Percentiles rank a stretch among this genome's conserved stretches.
Evolutionary conservation across 2,113 vertebrate genomes (phyloP).

Genomic region (Heterotis niloticus): DNA sequence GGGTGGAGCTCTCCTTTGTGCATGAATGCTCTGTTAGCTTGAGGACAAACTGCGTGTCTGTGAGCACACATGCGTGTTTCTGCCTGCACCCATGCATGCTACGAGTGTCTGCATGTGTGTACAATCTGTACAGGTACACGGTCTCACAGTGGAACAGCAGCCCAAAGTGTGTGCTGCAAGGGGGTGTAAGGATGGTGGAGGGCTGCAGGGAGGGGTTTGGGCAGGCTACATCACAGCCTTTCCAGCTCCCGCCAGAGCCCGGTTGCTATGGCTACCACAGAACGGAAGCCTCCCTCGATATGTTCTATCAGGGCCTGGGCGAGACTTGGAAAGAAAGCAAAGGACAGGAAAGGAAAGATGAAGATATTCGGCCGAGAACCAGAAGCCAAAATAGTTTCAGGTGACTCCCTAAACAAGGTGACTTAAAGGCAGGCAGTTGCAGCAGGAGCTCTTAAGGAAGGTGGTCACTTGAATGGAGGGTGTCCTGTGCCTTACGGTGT

Average conservation of each 20-base stretch:
- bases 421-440: background rate
- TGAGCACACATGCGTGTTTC: constrained; percentile 48
- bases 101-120: constrained; percentile 36
- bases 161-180: background rate
- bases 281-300: constrained; percentile 67
- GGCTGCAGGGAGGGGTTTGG: constrained; percentile 43
- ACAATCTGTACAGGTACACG: constrained; percentile 1
- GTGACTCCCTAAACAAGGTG: background rate
- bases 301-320: constrained; percentile 61
- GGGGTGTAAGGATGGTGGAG: constrained; percentile 28
- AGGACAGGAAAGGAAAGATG: constrained; percentile 3
- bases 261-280: constrained; percentile 63
- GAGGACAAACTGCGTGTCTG: constrained; percentile 57
- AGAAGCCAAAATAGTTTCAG: background rate
- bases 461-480: background rate
- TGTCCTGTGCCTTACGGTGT: background rate
- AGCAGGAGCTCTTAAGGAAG: background rate
- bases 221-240: constrained; percentile 59
- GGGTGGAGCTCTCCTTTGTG: constrained; percentile 44
- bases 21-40: constrained; percentile 54
- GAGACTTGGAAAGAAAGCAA: constrained; percentile 32
- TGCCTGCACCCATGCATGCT: constrained; percentile 25
- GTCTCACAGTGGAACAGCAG: background rate
- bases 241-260: constrained; percentile 67
- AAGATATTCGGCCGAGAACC: constrained; percentile 12